phyloP scores from a whole-genome alignment of 2,113 vertebrate genomes.

The Ondatra zibethicus region DNA sequence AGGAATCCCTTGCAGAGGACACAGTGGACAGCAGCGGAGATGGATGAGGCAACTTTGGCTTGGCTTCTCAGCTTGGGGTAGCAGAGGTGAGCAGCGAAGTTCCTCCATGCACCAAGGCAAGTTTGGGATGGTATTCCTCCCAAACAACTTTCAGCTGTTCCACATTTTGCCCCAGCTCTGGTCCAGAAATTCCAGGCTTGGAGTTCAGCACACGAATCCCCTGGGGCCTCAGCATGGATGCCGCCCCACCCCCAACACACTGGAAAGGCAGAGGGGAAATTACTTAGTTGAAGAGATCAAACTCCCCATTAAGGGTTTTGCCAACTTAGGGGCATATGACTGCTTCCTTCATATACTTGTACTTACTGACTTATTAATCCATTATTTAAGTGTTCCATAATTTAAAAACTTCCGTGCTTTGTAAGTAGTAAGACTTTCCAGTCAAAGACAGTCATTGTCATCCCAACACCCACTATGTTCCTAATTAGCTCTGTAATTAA shows the following conservation, averaged over 20 bases:
- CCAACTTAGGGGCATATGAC: conserved; percentile 46
- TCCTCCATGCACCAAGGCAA: background rate
- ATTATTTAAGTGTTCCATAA: conserved; percentile 76
- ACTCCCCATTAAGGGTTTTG: conserved; percentile 31
- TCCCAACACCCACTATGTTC: conserved; percentile 77
- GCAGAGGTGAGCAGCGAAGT: background rate
- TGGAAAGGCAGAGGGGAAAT: conserved; percentile 57
- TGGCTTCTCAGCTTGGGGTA: background rate
- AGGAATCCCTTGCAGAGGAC: too few species aligned
- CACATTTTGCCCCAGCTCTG: conserved; percentile 29
- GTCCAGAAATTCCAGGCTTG: conserved; percentile 40
- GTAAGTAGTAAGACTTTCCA: conserved; percentile 79
- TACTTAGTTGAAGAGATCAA: conserved; percentile 63
- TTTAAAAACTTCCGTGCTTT: conserved; percentile 64
- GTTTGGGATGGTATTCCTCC: background rate
- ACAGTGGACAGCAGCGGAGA: background rate
- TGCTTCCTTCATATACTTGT: conserved; percentile 25
- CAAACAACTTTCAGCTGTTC: conserved; percentile 27
- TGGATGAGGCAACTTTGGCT: background rate
- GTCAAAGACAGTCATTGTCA: conserved; percentile 75
- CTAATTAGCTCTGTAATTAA: conserved; percentile 83
- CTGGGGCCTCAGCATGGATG: background rate
- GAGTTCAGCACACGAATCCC: conserved; percentile 49
- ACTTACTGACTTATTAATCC: conserved; percentile 73
- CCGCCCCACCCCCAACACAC: background rate